phyloP scores from a whole-genome alignment of 2,797 vertebrate genomes.

The Limosa lapponica region DNA sequence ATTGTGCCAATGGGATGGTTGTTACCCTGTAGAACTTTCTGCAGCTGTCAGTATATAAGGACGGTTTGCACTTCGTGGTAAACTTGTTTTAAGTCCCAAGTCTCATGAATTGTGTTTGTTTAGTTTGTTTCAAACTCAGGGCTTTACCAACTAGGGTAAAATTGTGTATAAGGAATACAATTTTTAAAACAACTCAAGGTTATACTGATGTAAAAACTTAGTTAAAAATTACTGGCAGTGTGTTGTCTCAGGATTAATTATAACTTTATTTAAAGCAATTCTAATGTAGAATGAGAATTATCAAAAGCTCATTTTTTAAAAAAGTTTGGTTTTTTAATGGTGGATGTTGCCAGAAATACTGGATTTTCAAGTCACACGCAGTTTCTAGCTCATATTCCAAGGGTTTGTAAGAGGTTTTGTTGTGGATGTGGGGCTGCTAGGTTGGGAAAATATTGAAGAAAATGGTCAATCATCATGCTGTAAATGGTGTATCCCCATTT shows the following conservation, averaged over 20 bases:
- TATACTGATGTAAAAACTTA: not conserved
- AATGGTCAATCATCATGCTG: not conserved
- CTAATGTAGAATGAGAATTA: not conserved
- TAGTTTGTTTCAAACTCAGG: not conserved
- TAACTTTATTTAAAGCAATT: not conserved
- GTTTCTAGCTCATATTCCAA: not conserved
- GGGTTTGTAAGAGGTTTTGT: not conserved
- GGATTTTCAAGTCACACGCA: not conserved
- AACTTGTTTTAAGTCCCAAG: not conserved
- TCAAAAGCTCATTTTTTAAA: not conserved
- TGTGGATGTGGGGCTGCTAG: not conserved
- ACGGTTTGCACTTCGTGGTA: not conserved
- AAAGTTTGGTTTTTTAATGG: not conserved
- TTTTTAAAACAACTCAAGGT: not conserved
- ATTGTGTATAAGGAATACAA: fast-evolving
- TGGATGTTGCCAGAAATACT: not conserved
- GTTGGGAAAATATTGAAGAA: not conserved
- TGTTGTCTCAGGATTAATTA: not conserved
- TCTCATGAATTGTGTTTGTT: not conserved
- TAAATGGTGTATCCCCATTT: not conserved
- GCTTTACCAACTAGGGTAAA: fast-evolving
- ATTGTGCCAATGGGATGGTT: not conserved
- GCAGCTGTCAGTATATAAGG: not conserved
- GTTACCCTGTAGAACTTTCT: not conserved
- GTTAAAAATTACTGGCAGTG: not conserved